A percentile compares a stretch with the other conserved stretches of the same genome.
phyloP scores from a whole-genome alignment of 2,797 vertebrate species.

The Galaxias olidus region DNA sequence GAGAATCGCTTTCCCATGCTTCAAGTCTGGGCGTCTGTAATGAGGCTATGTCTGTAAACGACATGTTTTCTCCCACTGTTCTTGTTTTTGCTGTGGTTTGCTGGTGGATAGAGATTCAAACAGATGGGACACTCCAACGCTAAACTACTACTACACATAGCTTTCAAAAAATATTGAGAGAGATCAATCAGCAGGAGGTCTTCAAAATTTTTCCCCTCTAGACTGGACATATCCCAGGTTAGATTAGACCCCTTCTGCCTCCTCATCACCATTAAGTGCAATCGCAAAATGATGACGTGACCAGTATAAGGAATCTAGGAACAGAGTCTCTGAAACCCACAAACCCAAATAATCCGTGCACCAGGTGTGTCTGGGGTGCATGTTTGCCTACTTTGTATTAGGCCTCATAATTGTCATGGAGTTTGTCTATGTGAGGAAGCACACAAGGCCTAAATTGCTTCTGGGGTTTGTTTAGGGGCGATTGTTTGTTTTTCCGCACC shows the following conservation, averaged over 20 bases:
- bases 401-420: conserved; percentile 55
- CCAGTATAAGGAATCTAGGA: conserved; percentile 56
- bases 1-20: too few relatives aligned
- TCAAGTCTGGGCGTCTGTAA: too few relatives aligned
- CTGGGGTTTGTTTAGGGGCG: conserved; percentile 63
- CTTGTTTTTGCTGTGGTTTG: not conserved
- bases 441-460: conserved; percentile 73
- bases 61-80: not conserved
- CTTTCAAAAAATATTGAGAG: conserved; percentile 55
- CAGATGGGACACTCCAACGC: conserved; percentile 15
- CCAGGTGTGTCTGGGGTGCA: conserved; percentile 58
- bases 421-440: conserved; percentile 64
- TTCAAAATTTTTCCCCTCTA: conserved; percentile 56
- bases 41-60: too few relatives aligned
- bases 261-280: conserved; percentile 64
- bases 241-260: conserved; percentile 47
- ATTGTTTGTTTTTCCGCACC: conserved; percentile 66
- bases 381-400: conserved; percentile 63
- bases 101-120: not conserved
- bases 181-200: conserved; percentile 61
- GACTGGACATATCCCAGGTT: conserved; percentile 54
- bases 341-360: conserved; percentile 44
- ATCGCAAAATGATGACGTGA: conserved; percentile 47
- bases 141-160: conserved; percentile 33
- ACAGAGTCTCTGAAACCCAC: conserved; percentile 31